phyloP scores from a whole-genome alignment of 2,113 vertebrate genomes.

The Garra rufa region DNA sequence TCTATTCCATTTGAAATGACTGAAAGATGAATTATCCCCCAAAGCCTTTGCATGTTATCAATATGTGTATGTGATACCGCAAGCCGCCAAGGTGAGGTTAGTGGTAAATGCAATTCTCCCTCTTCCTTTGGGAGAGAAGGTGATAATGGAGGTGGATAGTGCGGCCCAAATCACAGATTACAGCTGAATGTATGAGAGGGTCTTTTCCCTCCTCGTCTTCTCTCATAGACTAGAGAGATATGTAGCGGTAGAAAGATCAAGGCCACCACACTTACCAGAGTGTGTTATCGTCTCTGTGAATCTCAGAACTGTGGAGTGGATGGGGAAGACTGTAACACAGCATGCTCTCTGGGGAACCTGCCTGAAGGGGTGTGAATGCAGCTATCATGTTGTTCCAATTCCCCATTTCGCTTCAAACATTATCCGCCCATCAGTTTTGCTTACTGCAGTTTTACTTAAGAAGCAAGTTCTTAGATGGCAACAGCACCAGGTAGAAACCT shows the following conservation, averaged over 20 bases:
- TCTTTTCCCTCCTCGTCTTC: slow-evolving; percentile 46
- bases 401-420: slow-evolving; percentile 28
- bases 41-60: slow-evolving; percentile 42
- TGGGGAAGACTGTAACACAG: slow-evolving; percentile 22
- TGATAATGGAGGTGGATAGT: slow-evolving; percentile 60
- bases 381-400: slow-evolving; percentile 38
- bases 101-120: slow-evolving; percentile 53
- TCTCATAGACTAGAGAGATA: slow-evolving; percentile 41
- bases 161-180: slow-evolving; percentile 55
- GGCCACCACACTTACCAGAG: slow-evolving; percentile 40
- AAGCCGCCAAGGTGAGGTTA: slow-evolving; percentile 45
- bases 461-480: background rate
- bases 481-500: background rate
- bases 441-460: slow-evolving; percentile 15
- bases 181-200: slow-evolving; percentile 54
- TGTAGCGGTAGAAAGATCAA: slow-evolving; percentile 47
- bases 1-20: slow-evolving; percentile 54
- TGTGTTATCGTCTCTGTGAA: slow-evolving; percentile 33
- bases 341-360: slow-evolving; percentile 11
- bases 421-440: slow-evolving; percentile 1
- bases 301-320: slow-evolving; percentile 29
- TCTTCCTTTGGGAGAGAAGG: slow-evolving; percentile 54
- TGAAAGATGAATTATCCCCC: slow-evolving; percentile 49
- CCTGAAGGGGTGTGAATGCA: slow-evolving; percentile 49
- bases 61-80: slow-evolving; percentile 16